Conservation (phyloP, 2,888 invertebrate genomes). For the Ophion ventricosus region DNA sequence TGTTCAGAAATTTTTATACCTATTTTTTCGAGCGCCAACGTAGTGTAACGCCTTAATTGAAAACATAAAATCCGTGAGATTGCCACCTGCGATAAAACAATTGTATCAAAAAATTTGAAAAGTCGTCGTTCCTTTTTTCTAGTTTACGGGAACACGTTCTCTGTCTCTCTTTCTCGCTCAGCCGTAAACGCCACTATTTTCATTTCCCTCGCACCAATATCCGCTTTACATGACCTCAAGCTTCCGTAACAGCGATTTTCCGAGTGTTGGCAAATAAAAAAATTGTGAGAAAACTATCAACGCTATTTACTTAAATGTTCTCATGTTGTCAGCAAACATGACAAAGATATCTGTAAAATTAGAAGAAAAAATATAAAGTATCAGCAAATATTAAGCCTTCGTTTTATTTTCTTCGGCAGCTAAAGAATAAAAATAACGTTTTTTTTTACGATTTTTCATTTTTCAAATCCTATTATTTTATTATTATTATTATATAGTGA, state of each 20-base stretch:
- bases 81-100: not conserved
- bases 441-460: too few species aligned
- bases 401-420: too few species aligned
- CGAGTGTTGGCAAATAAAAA: not conserved
- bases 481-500: not conserved
- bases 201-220: not conserved
- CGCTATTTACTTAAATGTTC: not conserved
- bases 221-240: not conserved
- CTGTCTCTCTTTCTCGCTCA: too few species aligned
- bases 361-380: not conserved
- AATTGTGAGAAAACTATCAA: not conserved
- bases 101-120: too few species aligned
- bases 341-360: not conserved
- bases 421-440: too few species aligned
- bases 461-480: not conserved
- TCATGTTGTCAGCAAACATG: not conserved
- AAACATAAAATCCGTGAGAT: not conserved
- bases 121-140: too few species aligned
- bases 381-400: too few species aligned
- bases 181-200: not conserved
- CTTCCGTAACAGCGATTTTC: not conserved
- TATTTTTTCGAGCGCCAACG: too few species aligned
- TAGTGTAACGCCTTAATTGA: too few species aligned
- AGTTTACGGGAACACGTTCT: too few species aligned
- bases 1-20: too few species aligned